A percentile compares a stretch with the other conserved stretches of the same genome.
Evolutionary conservation across 2,113 vertebrate genomes (phyloP).

Genomic region (Myxocyprinus asiaticus): DNA sequence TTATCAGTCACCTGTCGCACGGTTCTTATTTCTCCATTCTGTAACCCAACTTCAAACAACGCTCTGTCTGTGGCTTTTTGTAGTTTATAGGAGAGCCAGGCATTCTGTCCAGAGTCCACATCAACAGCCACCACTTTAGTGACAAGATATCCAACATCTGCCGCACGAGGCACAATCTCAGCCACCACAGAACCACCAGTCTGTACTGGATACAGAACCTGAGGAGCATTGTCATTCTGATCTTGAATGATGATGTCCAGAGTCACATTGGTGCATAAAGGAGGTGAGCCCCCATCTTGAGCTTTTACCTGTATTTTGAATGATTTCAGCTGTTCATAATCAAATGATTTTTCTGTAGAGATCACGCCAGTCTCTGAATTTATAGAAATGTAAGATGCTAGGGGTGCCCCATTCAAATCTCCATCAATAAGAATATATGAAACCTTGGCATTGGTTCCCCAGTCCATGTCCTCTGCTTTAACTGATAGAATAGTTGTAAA

Average conservation of each 20-base stretch:
- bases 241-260: constrained; percentile 74
- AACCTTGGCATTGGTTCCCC: constrained; percentile 68
- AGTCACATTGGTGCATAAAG: constrained; percentile 70
- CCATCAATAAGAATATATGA: constrained; percentile 71
- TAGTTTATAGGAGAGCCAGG: constrained; percentile 79
- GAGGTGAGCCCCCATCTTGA: constrained; percentile 74
- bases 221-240: constrained; percentile 79
- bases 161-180: constrained; percentile 75
- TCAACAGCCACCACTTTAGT: constrained; percentile 75
- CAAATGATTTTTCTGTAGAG: constrained; percentile 67
- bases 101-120: constrained; percentile 78
- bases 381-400: constrained; percentile 68
- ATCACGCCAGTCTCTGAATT: constrained; percentile 73
- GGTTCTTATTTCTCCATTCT: constrained; percentile 78
- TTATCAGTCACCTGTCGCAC: constrained; percentile 71
- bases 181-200: constrained; percentile 64
- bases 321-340: constrained; percentile 75
- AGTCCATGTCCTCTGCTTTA: constrained; percentile 70
- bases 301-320: constrained; percentile 68
- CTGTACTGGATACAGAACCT: constrained; percentile 75
- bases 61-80: constrained; percentile 75
- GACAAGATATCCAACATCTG: constrained; percentile 76
- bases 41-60: constrained; percentile 75
- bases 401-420: constrained; percentile 62
- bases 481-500: constrained; percentile 67